Base-by-base conservation (phyloP, 2,113 vertebrate species). In the Loxodonta africana region DNA sequence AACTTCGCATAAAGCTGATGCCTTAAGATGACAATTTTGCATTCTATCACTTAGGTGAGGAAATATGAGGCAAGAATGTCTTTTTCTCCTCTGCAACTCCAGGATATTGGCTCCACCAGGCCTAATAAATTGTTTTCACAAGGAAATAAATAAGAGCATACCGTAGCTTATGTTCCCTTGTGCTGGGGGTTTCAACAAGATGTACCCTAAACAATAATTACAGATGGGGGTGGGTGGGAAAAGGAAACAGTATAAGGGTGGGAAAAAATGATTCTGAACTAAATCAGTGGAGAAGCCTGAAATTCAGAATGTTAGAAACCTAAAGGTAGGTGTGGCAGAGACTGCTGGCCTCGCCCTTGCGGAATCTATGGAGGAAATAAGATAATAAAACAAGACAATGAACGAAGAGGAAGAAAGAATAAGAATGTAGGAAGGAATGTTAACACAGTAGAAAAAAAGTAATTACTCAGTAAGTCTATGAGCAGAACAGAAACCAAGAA, bases 71-170 rank as follows among this genome's bases (percentile, higher is more conserved):
- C 91, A 95, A 95, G 91, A 94, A 90, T 96, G 95, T 93, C 88
- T 94, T 97, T 96, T 97, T 94, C 89, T 97, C 91, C 57, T 85
- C 83, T 33, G 67, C 77, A 74, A 71, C 92, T 86, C 53, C 95
- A 97, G 85, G 82, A 96, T 97, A 97, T 96, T 96, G 95, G 91
- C 81, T 96, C 95, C 83, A 78, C 77, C 28, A 88, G 87, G 96
- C 60, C 87, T 92, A 93, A 96, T 97, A 96, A 97, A 97, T 94
- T 93, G 87, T 91, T 97, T 97, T 96, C 97, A 97, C 73, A 84
- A 91, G 94, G 96, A 98, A 97, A 96, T 93, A 95, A 95, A 96
- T 28, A 94, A 17, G 77, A 94, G 57, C 89, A 77, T 57, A 71
- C 51, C 94, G 33, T 51, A 96, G 85, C 18, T 94, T 91, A 87